Percentiles rank a stretch among this genome's conserved stretches.
phyloP scores from a whole-genome alignment of 2,113 vertebrate genomes.

The Carlito syrichta region DNA sequence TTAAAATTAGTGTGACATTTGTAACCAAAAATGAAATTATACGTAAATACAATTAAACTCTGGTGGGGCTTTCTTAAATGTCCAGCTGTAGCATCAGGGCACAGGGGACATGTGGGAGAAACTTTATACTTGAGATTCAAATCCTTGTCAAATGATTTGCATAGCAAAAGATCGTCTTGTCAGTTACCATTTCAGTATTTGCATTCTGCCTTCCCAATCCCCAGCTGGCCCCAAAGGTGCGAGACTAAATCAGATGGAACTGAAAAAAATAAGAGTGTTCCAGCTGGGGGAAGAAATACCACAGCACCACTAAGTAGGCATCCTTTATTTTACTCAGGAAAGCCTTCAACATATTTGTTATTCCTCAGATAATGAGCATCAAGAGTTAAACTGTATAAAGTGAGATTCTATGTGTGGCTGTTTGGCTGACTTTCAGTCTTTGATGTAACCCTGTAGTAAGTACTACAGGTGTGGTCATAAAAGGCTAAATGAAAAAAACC shows the following conservation, averaged over 20 bases:
- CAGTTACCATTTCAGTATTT: not conserved
- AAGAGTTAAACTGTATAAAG: not conserved
- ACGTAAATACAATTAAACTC: not conserved
- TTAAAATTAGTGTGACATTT: not conserved
- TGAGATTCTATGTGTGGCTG: not conserved
- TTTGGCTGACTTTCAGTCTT: not conserved
- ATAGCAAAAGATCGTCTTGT: not conserved
- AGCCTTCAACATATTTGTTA: not conserved
- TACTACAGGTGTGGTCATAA: not conserved
- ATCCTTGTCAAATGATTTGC: not conserved
- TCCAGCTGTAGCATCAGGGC: not conserved
- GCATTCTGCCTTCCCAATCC: not conserved
- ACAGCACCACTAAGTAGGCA: not conserved
- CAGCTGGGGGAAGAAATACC: not conserved
- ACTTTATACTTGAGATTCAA: not conserved
- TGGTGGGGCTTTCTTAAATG: not conserved
- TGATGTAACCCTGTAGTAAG: not conserved
- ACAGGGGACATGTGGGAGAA: too few species aligned
- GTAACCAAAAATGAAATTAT: not conserved
- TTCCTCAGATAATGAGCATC: not conserved
- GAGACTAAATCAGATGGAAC: not conserved
- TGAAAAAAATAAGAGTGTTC: not conserved
- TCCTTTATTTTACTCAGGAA: not conserved
- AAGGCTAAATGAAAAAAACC: not conserved
- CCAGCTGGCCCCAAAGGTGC: not conserved